Evolutionary conservation across 2,888 invertebrate species (phyloP).

Genomic region (Marasmarcha lunaedactyla): DNA sequence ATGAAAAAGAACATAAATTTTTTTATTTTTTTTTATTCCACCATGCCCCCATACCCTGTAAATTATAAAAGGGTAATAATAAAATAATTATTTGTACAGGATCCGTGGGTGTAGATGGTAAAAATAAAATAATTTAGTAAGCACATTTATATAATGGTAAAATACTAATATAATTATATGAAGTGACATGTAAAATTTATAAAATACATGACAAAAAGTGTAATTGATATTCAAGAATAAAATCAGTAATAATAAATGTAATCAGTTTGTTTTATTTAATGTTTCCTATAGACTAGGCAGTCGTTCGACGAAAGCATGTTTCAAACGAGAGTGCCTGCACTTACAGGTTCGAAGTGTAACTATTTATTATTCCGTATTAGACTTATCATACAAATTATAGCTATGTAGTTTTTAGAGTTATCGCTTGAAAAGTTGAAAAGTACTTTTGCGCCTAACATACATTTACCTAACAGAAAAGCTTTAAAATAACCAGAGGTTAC

Average conservation of each 20-base stretch:
- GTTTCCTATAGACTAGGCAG: too few species aligned
- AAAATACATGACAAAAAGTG: conserved; percentile 48
- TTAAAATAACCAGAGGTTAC: too few species aligned
- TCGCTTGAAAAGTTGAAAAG: too few species aligned
- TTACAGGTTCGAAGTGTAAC: too few species aligned
- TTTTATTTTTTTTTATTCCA: conserved; percentile 4
- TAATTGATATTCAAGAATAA: conserved; percentile 61
- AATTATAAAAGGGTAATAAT: not conserved
- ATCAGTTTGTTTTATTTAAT: conserved; percentile 25
- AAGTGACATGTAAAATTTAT: conserved; percentile 45
- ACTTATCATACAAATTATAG: too few species aligned
- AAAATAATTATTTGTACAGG: conserved; percentile 16
- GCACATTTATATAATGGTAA: conserved; percentile 35
- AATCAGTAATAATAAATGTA: conserved; percentile 60
- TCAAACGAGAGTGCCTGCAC: too few species aligned
- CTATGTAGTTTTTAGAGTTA: too few species aligned
- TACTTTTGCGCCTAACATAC: too few species aligned
- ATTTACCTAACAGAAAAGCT: too few species aligned
- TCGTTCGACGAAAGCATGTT: too few species aligned
- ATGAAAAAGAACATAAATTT: conserved; percentile 6
- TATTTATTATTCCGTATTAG: too few species aligned
- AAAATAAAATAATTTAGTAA: conserved; percentile 24
- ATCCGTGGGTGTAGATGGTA: conserved; percentile 11
- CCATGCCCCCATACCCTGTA: too few species aligned
- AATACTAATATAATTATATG: conserved; percentile 29